Conservation (phyloP, 1,140 invertebrate genomes). For the Heliconius congener region DNA sequence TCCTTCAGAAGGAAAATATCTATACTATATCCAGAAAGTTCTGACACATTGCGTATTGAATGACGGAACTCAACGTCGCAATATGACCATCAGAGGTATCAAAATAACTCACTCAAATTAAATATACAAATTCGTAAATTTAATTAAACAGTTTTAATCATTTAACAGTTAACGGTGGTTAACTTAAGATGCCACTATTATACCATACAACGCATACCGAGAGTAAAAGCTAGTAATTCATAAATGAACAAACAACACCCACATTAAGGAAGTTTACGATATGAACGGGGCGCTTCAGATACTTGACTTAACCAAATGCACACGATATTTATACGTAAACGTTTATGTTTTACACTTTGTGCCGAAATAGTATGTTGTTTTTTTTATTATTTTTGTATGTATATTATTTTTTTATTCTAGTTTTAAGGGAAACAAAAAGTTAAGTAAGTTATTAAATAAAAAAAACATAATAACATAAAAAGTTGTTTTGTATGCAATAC, state of each 20-base stretch:
- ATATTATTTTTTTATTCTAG: not conserved
- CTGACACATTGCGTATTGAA: too few species aligned
- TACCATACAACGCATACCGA: not conserved
- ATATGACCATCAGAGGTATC: too few species aligned
- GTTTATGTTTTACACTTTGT: slow-evolving; percentile 2
- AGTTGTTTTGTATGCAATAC: too few species aligned
- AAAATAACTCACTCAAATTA: too few species aligned
- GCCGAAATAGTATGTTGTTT: not conserved
- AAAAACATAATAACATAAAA: too few species aligned
- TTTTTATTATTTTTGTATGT: not conserved
- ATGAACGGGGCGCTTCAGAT: slow-evolving; percentile 16
- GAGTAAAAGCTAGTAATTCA: slow-evolving; percentile 10
- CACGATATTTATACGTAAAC: slow-evolving; percentile 17
- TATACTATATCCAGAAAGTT: not conserved
- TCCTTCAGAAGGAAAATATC: too few species aligned
- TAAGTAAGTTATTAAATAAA: too few species aligned
- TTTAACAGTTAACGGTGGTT: not conserved
- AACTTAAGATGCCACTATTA: not conserved
- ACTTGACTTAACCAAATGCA: slow-evolving; percentile 32
- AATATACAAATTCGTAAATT: too few species aligned
- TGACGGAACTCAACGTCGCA: too few species aligned
- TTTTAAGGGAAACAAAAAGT: not conserved
- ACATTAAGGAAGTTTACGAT: slow-evolving; percentile 29
- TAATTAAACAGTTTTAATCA: too few species aligned
- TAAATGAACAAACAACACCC: slow-evolving; percentile 20